Conservation (phyloP, 1,140 invertebrate species). For the Adelges cooleyi region DNA sequence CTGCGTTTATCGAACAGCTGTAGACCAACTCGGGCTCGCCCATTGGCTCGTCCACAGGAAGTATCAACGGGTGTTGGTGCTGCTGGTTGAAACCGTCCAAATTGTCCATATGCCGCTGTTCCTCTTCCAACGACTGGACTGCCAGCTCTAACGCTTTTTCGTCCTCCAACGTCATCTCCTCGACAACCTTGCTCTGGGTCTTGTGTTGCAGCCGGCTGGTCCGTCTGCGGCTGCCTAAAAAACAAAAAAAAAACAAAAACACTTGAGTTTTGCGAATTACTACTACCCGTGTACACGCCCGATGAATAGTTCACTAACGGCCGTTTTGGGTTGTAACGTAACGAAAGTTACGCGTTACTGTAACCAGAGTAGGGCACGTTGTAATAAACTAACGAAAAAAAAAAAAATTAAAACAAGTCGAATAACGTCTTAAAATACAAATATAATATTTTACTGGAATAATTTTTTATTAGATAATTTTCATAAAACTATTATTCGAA, state of each 20-base stretch:
- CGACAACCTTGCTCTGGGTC: background rate
- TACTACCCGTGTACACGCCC: too few relatives aligned
- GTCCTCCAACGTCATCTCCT: constrained; percentile 7
- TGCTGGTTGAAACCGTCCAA: constrained; percentile 12
- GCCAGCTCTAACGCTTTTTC: constrained; percentile 17
- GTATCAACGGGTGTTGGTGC: constrained; percentile 4
- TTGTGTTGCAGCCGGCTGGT: background rate
- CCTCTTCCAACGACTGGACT: background rate
- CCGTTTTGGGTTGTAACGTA: background rate
- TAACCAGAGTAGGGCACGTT: too few relatives aligned
- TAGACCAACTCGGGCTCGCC: constrained; percentile 1
- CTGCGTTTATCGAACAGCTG: constrained; percentile 26
- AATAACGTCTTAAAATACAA: too few relatives aligned
- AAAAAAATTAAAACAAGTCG: too few relatives aligned
- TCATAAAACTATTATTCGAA: too few relatives aligned
- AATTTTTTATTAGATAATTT: too few relatives aligned
- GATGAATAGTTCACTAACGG: too few relatives aligned
- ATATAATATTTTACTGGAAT: too few relatives aligned
- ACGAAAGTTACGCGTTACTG: background rate
- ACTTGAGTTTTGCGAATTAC: too few relatives aligned
- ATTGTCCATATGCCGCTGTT: constrained; percentile 7
- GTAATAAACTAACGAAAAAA: too few relatives aligned
- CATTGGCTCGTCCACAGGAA: constrained; percentile 5
- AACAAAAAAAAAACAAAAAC: too few relatives aligned
- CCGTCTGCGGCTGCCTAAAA: constrained; percentile 3